These are phyloP conservation scores for Tetraodon nigroviridis DNA, from an alignment of 2,113 vertebrate species.

Conservation along the genomic window DNA sequence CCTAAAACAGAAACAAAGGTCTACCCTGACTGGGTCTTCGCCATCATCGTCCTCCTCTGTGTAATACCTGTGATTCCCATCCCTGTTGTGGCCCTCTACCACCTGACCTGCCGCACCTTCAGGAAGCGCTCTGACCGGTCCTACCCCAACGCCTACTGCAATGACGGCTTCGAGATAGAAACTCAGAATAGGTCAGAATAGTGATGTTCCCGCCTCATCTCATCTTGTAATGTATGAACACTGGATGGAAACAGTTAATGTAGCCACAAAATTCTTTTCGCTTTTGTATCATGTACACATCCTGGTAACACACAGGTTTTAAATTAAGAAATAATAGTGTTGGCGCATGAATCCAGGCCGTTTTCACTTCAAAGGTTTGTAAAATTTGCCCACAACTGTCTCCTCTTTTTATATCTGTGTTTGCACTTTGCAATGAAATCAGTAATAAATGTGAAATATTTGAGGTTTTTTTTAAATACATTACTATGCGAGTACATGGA, in stretches of 20 bases:
- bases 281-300: not conserved
- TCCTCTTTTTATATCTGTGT: not conserved
- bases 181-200: not conserved
- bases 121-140: not conserved
- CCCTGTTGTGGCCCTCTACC: slow-evolving; percentile 71
- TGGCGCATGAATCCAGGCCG: too few species aligned
- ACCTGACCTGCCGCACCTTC: slow-evolving; percentile 29
- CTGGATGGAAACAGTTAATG: slow-evolving; percentile 7
- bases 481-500: not conserved
- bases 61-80: slow-evolving; percentile 70
- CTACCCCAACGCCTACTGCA: slow-evolving; percentile 42
- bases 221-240: not conserved
- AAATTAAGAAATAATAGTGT: not conserved
- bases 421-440: not conserved
- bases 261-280: not conserved
- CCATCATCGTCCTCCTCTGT: slow-evolving; percentile 72
- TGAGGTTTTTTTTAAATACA: not conserved
- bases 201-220: not conserved
- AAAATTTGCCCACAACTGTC: not conserved
- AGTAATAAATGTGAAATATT: too few species aligned
- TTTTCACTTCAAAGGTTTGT: too few species aligned
- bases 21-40: slow-evolving; percentile 81
- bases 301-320: not conserved
- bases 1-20: slow-evolving; percentile 70
- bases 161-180: slow-evolving; percentile 43